Evolutionary conservation across 2,113 vertebrate species (phyloP).

Genomic region (Eptesicus fuscus): DNA sequence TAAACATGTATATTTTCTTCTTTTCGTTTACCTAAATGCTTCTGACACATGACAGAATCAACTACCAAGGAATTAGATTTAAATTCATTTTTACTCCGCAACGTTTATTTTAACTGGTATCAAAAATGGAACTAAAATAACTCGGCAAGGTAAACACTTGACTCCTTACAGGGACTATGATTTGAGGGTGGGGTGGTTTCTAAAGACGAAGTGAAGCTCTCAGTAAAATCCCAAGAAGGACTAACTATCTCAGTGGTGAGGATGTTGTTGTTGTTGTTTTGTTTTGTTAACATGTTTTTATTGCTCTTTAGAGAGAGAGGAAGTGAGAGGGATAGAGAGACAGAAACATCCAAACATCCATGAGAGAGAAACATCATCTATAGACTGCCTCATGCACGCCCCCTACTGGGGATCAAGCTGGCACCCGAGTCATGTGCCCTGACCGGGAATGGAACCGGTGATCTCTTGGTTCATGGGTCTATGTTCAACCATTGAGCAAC

Average conservation of each 20-base stretch:
- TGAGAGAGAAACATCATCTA: too few species aligned
- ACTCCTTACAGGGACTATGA: neutral
- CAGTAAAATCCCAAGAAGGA: neutral
- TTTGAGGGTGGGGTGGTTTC: neutral
- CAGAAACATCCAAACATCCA: too few species aligned
- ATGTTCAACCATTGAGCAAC: too few species aligned
- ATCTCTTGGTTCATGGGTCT: too few species aligned
- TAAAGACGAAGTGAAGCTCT: neutral
- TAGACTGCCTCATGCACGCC: too few species aligned
- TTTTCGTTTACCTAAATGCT: neutral
- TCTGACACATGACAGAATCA: slow-evolving; percentile 21
- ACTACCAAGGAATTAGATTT: neutral
- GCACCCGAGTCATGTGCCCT: too few species aligned
- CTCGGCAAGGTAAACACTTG: neutral
- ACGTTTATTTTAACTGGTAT: slow-evolving; percentile 17
- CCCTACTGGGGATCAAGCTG: too few species aligned
- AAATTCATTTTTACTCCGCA: neutral
- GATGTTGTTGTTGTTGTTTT: neutral
- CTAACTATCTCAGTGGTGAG: neutral
- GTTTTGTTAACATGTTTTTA: too few species aligned
- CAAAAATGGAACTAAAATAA: neutral
- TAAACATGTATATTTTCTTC: neutral
- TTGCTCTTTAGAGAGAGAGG: too few species aligned
- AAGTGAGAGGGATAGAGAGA: too few species aligned
- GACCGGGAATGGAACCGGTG: too few species aligned